phyloP scores from a whole-genome alignment of 2,888 invertebrate genomes.

The Drosophila affinis region DNA sequence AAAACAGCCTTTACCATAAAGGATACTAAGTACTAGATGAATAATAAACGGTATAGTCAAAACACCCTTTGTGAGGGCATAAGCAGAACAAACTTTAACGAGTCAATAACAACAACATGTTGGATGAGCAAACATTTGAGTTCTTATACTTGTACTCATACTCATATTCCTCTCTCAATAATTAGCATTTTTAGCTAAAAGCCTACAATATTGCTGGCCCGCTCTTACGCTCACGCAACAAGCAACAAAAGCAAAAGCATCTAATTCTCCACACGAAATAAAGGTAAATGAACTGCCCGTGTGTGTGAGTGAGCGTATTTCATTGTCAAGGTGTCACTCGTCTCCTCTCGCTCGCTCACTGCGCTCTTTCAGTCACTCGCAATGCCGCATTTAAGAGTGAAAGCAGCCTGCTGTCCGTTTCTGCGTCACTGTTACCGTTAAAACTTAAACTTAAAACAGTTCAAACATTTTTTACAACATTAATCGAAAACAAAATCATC shows the following conservation, averaged over 20 bases:
- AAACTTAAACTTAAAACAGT: conserved; percentile 84
- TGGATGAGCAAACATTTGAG: conserved; percentile 61
- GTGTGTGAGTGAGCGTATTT: conserved; percentile 48
- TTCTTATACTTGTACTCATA: conserved; percentile 29
- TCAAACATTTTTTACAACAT: conserved; percentile 81
- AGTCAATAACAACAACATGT: conserved; percentile 30
- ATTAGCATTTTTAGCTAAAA: conserved; percentile 60
- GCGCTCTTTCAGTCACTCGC: conserved; percentile 20
- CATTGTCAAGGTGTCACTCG: conserved; percentile 68
- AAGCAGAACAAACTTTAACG: not conserved
- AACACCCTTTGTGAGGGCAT: not conserved
- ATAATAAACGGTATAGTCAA: not conserved
- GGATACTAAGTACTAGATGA: not conserved
- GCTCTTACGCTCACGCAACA: conserved; percentile 30
- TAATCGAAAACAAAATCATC: conserved; percentile 41
- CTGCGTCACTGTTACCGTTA: conserved; percentile 81
- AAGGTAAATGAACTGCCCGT: conserved; percentile 60
- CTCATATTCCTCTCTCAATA: conserved; percentile 35
- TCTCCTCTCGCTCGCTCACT: conserved; percentile 17
- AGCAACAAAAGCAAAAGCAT: conserved; percentile 26
- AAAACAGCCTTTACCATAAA: too few species aligned
- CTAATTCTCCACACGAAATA: conserved; percentile 60
- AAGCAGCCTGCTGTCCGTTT: conserved; percentile 55
- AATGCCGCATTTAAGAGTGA: conserved; percentile 16
- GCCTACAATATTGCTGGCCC: conserved; percentile 13